phyloP scores from a whole-genome alignment of 2,888 invertebrate genomes.

The Melipona bicolor region DNA sequence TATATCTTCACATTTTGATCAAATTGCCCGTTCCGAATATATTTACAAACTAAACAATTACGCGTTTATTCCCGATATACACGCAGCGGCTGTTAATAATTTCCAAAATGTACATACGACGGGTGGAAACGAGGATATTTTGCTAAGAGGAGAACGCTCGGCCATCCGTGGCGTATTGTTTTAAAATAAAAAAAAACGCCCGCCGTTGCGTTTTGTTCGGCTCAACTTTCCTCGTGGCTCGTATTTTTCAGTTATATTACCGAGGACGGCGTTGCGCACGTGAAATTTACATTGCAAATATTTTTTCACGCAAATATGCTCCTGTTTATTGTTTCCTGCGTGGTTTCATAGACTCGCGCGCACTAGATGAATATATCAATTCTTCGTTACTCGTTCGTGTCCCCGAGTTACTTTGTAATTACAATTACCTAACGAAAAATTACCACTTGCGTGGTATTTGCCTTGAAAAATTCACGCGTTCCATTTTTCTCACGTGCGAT shows the following conservation, averaged over 20 bases:
- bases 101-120: not conserved
- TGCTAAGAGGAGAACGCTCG: not conserved
- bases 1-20: not conserved
- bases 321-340: slow-evolving; percentile 19
- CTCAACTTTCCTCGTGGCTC: slow-evolving; percentile 12
- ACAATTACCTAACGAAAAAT: not conserved
- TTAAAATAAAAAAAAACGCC: slow-evolving; percentile 4
- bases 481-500: too few species aligned
- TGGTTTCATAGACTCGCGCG: not conserved
- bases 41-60: not conserved
- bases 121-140: not conserved
- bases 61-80: too few species aligned
- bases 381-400: slow-evolving; percentile 6
- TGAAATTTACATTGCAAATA: slow-evolving; percentile 36
- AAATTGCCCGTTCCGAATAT: too few species aligned
- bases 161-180: not conserved
- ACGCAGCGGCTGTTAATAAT: not conserved
- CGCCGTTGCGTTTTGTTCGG: not conserved
- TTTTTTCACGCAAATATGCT: slow-evolving; percentile 14
- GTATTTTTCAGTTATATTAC: slow-evolving; percentile 18
- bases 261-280: not conserved
- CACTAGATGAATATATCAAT: slow-evolving; percentile 22
- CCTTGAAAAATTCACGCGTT: too few species aligned
- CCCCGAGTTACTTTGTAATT: slow-evolving; percentile 1
- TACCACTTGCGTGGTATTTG: not conserved